Conservation (phyloP, 2,797 vertebrate genomes). For the Cossypha dichroa region DNA sequence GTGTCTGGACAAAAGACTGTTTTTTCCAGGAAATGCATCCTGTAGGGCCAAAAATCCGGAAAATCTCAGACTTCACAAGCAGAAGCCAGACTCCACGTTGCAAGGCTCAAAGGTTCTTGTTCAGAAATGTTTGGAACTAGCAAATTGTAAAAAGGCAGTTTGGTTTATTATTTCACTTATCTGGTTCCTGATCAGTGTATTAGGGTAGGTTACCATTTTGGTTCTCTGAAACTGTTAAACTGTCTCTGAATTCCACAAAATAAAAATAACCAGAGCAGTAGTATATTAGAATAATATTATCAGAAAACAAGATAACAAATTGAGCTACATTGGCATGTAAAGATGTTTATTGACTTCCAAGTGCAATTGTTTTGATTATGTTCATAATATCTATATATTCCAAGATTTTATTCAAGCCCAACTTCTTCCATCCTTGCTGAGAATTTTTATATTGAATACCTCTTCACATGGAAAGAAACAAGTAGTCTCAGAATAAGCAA, state of each 20-base stretch:
- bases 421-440: not conserved
- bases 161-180: not conserved
- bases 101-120: not conserved
- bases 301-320: not conserved
- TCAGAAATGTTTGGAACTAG: not conserved
- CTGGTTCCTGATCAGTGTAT: not conserved
- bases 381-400: not conserved
- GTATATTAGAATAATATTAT: not conserved
- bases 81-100: not conserved
- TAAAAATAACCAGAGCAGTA: not conserved
- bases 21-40: not conserved
- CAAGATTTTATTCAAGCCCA: not conserved
- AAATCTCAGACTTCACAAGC: not conserved
- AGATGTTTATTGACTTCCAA: not conserved
- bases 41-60: not conserved
- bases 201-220: not conserved
- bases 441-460: not conserved
- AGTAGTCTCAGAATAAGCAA: not conserved
- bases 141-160: not conserved
- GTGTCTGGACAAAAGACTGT: not conserved
- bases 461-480: not conserved
- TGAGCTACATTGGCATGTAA: not conserved
- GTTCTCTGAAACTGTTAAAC: not conserved
- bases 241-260: not conserved
- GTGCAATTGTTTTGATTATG: not conserved